Conservation (phyloP, 2,888 invertebrate genomes). For the Portevinia maculata region DNA sequence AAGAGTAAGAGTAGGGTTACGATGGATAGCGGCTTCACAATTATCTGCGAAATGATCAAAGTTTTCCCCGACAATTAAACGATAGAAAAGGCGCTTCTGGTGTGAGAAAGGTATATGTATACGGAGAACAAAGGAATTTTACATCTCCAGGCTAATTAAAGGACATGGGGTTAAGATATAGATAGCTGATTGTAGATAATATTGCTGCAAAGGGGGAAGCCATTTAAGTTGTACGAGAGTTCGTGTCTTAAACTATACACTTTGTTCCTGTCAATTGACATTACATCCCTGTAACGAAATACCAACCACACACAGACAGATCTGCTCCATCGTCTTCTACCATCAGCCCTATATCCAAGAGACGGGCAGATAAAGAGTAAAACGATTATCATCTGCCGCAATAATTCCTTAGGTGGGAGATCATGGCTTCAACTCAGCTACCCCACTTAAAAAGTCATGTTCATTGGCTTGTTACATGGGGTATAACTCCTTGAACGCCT, state of each 20-base stretch:
- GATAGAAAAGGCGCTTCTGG: neutral
- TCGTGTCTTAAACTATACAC: neutral
- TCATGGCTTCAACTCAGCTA: constrained; percentile 13
- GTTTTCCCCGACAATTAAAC: constrained; percentile 41
- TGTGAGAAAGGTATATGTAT: constrained; percentile 12
- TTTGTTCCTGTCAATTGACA: no score
- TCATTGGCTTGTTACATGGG: constrained; percentile 64
- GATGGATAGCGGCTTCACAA: constrained; percentile 32
- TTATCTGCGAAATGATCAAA: constrained; percentile 51
- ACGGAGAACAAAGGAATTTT: neutral
- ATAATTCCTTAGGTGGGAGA: constrained; percentile 41
- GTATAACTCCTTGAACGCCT: constrained; percentile 62
- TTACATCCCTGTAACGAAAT: neutral
- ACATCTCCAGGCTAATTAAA: constrained; percentile 12
- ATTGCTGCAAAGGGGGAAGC: neutral
- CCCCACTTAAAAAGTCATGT: constrained; percentile 63
- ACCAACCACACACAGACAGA: no score
- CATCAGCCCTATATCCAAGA: neutral
- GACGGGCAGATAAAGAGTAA: neutral
- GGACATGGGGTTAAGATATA: neutral
- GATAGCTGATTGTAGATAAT: constrained; percentile 12
- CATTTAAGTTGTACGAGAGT: neutral
- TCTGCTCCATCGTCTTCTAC: neutral
- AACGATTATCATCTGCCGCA: constrained; percentile 41
- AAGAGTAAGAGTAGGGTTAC: neutral